phyloP scores from a whole-genome alignment of 92 coral and sea anemone genomes.

The Palythoa grandis region DNA sequence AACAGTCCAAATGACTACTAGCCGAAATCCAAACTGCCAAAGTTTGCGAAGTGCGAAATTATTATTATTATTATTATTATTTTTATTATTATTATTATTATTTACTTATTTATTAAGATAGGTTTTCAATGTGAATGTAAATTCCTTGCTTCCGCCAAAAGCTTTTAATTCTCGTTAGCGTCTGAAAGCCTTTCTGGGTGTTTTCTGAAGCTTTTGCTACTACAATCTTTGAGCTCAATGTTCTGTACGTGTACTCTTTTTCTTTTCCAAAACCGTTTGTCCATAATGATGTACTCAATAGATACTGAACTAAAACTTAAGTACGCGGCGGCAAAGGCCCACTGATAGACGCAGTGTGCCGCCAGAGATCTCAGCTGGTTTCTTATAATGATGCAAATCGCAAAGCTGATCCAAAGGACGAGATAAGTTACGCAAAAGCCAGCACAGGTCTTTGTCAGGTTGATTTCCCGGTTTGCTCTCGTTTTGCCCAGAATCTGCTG shows the following conservation, averaged over 20 bases:
- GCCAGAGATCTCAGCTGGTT: slow-evolving; percentile 39
- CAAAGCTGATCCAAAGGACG: slow-evolving; percentile 50
- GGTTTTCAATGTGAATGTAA: no score
- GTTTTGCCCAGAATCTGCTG: slow-evolving; percentile 44
- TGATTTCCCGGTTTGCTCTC: slow-evolving; percentile 45
- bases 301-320: slow-evolving; percentile 60
- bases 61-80: no score
- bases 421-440: slow-evolving; percentile 46
- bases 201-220: neutral
- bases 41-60: no score
- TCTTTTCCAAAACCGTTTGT: slow-evolving; percentile 41
- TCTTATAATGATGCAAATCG: slow-evolving; percentile 46
- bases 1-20: no score
- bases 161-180: no score
- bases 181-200: neutral
- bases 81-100: no score
- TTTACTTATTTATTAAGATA: no score
- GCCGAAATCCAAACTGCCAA: no score
- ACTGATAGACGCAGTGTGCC: slow-evolving; percentile 57
- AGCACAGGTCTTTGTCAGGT: slow-evolving; percentile 52
- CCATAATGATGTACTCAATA: slow-evolving; percentile 60
- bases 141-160: no score
- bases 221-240: neutral
- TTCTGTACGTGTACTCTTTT: neutral
- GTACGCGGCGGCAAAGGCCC: slow-evolving; percentile 57